Percentiles rank a stretch among this genome's conserved stretches.
Evolutionary conservation across 2,113 vertebrate genomes (phyloP).

Genomic region (Dasypus novemcinctus): DNA sequence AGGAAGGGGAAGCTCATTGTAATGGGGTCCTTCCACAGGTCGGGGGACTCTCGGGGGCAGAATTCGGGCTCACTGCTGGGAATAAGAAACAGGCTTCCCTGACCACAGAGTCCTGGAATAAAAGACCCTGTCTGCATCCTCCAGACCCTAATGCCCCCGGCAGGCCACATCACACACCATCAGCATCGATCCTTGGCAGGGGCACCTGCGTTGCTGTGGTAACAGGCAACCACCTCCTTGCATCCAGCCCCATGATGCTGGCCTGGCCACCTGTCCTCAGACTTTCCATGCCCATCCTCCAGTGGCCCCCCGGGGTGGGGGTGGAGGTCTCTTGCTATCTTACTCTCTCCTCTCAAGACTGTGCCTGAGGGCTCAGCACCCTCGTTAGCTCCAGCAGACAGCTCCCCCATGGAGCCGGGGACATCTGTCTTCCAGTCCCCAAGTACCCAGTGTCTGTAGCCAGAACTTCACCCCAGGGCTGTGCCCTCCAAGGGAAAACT

Average conservation of each 20-base stretch:
- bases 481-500: background rate
- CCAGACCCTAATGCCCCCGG: slow-evolving; percentile 5
- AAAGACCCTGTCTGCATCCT: background rate
- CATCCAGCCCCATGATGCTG: background rate
- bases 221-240: slow-evolving; percentile 11
- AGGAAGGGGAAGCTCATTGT: background rate
- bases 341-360: background rate
- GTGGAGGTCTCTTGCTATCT: background rate
- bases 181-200: background rate
- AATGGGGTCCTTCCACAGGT: background rate
- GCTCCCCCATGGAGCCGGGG: background rate
- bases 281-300: background rate
- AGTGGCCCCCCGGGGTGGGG: background rate
- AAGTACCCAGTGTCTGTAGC: background rate
- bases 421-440: slow-evolving; percentile 11
- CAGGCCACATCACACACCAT: background rate
- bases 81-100: background rate
- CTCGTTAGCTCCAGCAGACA: slow-evolving; percentile 56
- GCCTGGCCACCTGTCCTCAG: background rate
- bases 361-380: slow-evolving; percentile 44
- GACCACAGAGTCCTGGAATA: background rate
- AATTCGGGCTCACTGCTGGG: background rate
- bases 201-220: slow-evolving; percentile 51
- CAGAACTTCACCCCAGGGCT: background rate
- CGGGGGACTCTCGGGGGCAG: background rate